Conservation (phyloP, 2,797 vertebrate species). For the Urocyon cinereoargenteus region DNA sequence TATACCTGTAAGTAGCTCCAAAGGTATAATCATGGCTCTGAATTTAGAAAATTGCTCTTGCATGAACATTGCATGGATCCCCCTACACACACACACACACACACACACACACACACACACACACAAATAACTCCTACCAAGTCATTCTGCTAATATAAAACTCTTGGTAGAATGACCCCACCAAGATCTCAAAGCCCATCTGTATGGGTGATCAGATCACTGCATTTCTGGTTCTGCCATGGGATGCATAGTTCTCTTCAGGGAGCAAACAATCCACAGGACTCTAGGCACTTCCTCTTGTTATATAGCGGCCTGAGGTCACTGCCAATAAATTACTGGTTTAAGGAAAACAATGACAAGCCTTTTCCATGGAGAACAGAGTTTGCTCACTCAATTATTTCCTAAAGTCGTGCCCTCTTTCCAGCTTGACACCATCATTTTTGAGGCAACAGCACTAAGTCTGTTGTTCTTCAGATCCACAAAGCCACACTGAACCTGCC, state of each 20-base stretch:
- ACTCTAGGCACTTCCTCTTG: constrained; percentile 54
- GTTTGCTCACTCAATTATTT: constrained; percentile 78
- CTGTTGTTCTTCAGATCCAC: not conserved
- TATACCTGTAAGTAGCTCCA: not conserved
- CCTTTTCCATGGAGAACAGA: constrained; percentile 75
- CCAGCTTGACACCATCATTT: constrained; percentile 70
- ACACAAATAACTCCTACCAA: not conserved
- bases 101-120: not conserved
- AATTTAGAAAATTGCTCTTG: constrained; percentile 35
- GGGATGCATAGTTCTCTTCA: constrained; percentile 56
- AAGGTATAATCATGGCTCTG: not conserved
- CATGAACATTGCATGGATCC: not conserved
- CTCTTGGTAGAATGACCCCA: not conserved
- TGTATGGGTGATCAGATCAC: constrained; percentile 31
- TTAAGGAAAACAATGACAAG: constrained; percentile 78
- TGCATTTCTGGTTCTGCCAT: constrained; percentile 57
- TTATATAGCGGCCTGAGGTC: constrained; percentile 60
- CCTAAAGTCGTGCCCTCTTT: constrained; percentile 71
- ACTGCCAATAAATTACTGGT: constrained; percentile 75
- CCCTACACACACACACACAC: not conserved
- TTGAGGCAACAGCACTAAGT: constrained; percentile 55
- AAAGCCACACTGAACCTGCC: constrained; percentile 50
- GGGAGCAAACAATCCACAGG: constrained; percentile 6
- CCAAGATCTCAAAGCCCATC: constrained; percentile 50
- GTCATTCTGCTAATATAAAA: constrained; percentile 39